A percentile compares a stretch with the other conserved stretches of the same genome.
Conservation (phyloP, 2,113 vertebrate species). For the Crotalus helleri region DNA sequence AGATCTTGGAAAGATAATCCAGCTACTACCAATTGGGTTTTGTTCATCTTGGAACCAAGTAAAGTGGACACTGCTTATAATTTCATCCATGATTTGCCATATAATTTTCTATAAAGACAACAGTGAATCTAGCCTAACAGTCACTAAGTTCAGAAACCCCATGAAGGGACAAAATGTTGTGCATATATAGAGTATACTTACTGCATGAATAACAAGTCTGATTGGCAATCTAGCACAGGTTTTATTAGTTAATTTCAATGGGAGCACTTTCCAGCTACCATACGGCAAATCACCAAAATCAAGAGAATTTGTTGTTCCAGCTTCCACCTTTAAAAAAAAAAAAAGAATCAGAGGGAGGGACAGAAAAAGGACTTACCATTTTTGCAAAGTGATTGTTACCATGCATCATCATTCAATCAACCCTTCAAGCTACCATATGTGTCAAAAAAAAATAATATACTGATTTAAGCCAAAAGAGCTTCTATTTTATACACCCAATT, state of each 20-base stretch:
- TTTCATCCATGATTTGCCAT: not conserved
- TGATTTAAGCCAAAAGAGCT: not conserved
- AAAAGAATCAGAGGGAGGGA: not conserved
- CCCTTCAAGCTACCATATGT: not conserved
- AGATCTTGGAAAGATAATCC: not conserved
- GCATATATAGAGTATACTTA: slow-evolving; percentile 69
- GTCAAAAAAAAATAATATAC: not conserved
- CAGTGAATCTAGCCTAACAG: not conserved
- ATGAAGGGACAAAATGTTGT: not conserved
- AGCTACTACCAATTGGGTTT: not conserved
- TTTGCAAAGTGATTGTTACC: not conserved
- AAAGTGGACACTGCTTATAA: not conserved
- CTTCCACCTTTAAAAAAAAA: slow-evolving; percentile 75
- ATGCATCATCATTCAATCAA: not conserved
- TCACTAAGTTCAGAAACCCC: not conserved
- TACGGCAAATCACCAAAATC: slow-evolving; percentile 89
- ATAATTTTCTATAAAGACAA: not conserved
- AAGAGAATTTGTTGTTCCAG: slow-evolving; percentile 72
- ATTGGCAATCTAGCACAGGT: slow-evolving; percentile 86
- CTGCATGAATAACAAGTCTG: slow-evolving; percentile 89
- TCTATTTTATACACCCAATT: not conserved
- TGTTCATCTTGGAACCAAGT: not conserved
- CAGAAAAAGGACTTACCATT: not conserved
- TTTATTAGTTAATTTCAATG: slow-evolving; percentile 84
- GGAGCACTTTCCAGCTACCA: slow-evolving; percentile 83